These are phyloP conservation scores for Amblyteles armatorius DNA, from an alignment of 2,888 invertebrate species.

Conservation along the genomic window DNA sequence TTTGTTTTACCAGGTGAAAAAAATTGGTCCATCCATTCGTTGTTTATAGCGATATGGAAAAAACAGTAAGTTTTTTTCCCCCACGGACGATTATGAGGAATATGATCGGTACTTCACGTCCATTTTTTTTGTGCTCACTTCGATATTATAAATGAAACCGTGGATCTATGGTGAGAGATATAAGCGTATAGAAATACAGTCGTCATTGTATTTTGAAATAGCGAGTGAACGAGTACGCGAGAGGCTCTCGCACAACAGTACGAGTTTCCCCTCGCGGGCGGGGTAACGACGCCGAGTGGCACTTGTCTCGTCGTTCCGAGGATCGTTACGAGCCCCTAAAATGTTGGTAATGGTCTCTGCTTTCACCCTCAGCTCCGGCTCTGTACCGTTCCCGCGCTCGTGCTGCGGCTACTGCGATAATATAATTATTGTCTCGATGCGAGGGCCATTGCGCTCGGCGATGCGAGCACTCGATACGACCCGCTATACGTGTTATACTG, in stretches of 20 bases:
- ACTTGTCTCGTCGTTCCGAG: conserved; percentile 68
- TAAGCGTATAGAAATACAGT: conserved; percentile 20
- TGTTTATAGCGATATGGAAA: background rate
- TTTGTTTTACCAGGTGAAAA: background rate
- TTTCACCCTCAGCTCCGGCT: conserved; percentile 60
- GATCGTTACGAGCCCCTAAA: conserved; percentile 69
- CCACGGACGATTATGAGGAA: background rate
- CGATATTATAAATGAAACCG: background rate
- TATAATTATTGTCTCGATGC: conserved; percentile 67
- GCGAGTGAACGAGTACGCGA: conserved; percentile 40
- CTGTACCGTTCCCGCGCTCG: conserved; percentile 40
- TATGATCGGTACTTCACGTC: background rate
- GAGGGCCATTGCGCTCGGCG: conserved; percentile 59
- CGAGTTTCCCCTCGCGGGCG: conserved; percentile 35
- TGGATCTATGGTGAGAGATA: background rate
- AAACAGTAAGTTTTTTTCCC: background rate
- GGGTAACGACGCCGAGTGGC: conserved; percentile 66
- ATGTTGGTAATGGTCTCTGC: conserved; percentile 68
- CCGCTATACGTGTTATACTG: conserved; percentile 18
- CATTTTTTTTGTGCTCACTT: background rate
- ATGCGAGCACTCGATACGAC: conserved; percentile 57
- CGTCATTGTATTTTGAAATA: conserved; percentile 44
- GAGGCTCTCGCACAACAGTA: conserved; percentile 43
- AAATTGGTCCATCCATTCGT: background rate
- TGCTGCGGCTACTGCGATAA: conserved; percentile 66